These are phyloP conservation scores for Nymphalis c-album DNA, from an alignment of 2,888 invertebrate species.

Conservation along the genomic window DNA sequence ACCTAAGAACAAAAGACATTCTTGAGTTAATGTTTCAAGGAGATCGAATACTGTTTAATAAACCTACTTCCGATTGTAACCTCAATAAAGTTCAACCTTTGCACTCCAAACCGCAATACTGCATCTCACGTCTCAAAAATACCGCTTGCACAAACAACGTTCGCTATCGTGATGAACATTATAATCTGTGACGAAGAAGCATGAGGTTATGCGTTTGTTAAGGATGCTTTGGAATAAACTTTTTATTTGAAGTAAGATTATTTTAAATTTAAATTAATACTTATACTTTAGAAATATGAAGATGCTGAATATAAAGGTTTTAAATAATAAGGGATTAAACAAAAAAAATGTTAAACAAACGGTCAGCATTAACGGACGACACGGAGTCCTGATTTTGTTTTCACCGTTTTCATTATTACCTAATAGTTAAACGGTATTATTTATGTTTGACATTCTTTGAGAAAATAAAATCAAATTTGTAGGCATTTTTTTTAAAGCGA, in stretches of 20 bases:
- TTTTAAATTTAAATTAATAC: conserved; percentile 2
- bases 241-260: background rate
- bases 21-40: background rate
- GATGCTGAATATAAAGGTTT: background rate
- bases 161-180: conserved; percentile 3
- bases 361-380: too few species aligned
- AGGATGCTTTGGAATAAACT: conserved; percentile 8
- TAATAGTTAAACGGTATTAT: too few species aligned
- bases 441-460: too few species aligned
- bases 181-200: conserved; percentile 2
- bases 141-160: conserved; percentile 42
- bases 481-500: too few species aligned
- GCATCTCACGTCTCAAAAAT: conserved; percentile 20
- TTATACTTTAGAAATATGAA: background rate
- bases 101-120: conserved; percentile 23
- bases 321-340: background rate
- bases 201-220: conserved; percentile 1
- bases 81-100: conserved; percentile 28
- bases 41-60: conserved; percentile 37
- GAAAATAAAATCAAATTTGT: too few species aligned
- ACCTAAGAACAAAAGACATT: background rate
- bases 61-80: conserved; percentile 36
- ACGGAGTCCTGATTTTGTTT: too few species aligned
- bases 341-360: too few species aligned
- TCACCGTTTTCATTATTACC: too few species aligned